A percentile compares a stretch with the other conserved stretches of the same genome.
Conservation (phyloP, 2,113 vertebrate species). For the Emydocephalus ijimae region DNA sequence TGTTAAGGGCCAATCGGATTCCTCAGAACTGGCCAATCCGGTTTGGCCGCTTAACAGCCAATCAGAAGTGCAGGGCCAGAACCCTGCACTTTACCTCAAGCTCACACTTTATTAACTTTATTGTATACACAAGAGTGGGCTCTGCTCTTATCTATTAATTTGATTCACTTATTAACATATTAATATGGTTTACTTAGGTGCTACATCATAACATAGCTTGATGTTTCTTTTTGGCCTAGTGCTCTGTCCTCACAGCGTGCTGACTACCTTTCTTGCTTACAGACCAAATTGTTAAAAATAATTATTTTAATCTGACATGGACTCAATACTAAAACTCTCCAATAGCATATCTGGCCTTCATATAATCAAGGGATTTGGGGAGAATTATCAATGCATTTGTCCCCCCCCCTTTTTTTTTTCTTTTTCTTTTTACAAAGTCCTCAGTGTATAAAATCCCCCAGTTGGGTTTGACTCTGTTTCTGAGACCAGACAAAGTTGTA, state of each 20-base stretch:
- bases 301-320: neutral
- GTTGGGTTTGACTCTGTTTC: neutral
- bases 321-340: neutral
- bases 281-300: neutral
- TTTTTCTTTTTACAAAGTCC: neutral
- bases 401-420: rapidly evolving
- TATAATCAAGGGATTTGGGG: neutral
- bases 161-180: neutral
- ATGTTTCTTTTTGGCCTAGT: neutral
- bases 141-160: neutral
- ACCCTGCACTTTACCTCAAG: no score
- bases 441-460: neutral
- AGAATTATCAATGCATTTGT: neutral
- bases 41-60: no score
- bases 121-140: no score
- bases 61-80: no score
- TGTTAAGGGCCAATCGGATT: no score
- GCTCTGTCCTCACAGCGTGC: neutral
- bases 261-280: neutral
- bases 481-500: neutral
- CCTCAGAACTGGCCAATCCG: no score
- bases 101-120: no score
- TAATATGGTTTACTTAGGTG: neutral
- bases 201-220: neutral
- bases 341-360: neutral